Evolutionary conservation across 2,113 vertebrate genomes (phyloP).

Genomic region (Phalacrocorax pelagicus): DNA sequence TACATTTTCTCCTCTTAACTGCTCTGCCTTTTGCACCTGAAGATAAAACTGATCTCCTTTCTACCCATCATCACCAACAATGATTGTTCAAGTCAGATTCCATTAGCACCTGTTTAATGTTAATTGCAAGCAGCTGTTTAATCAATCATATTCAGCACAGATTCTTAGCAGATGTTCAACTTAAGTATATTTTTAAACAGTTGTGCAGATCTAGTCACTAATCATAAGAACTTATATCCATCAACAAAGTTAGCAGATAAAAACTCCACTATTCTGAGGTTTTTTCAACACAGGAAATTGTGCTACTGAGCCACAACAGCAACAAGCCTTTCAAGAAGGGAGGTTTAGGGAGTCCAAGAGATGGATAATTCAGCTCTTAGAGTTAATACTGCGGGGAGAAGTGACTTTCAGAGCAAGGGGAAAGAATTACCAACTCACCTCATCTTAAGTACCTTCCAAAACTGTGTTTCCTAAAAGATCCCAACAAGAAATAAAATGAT

Average conservation of each 20-base stretch:
- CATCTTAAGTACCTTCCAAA: background rate
- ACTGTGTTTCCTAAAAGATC: background rate
- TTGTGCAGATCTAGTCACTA: background rate
- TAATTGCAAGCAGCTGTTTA: background rate
- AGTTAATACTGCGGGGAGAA: background rate
- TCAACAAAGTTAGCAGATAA: background rate
- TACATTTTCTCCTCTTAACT: background rate
- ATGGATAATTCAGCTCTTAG: background rate
- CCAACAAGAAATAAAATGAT: fast-evolving
- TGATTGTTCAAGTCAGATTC: background rate
- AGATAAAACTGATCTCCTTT: background rate
- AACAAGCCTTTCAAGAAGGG: background rate
- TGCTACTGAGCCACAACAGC: background rate
- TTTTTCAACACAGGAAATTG: background rate
- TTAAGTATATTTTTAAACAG: background rate
- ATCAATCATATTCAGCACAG: background rate
- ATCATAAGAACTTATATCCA: background rate
- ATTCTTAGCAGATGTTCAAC: background rate
- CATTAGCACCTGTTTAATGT: background rate
- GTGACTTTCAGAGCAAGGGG: background rate
- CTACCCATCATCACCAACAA: background rate
- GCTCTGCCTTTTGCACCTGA: background rate
- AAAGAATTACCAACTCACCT: background rate
- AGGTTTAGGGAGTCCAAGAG: background rate
- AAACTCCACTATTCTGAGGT: background rate